Conservation (phyloP, 1,140 invertebrate species). For the Monochamus saltuarius region DNA sequence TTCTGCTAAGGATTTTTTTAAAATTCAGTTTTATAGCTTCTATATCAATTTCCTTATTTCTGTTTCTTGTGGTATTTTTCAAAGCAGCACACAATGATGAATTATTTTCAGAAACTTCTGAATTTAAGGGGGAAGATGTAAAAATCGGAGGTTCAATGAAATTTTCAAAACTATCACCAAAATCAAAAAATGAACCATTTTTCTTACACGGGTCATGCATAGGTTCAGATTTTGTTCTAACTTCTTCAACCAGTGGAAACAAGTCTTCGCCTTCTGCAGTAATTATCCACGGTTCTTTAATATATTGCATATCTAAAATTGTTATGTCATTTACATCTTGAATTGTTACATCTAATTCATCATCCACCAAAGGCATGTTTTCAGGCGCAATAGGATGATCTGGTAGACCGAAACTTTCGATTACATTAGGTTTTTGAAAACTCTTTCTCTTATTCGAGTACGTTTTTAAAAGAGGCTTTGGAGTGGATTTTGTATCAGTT, state of each 20-base stretch:
- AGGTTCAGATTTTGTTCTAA: constrained; percentile 6
- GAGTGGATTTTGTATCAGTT: constrained; percentile 9
- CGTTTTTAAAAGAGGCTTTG: constrained; percentile 31
- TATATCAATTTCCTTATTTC: not conserved
- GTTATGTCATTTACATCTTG: constrained; percentile 4
- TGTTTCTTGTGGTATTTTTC: not conserved
- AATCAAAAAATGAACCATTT: not conserved
- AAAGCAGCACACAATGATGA: not conserved
- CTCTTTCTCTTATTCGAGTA: constrained; percentile 35
- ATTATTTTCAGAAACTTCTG: not conserved
- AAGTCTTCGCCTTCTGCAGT: not conserved
- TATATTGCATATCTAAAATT: constrained; percentile 10
- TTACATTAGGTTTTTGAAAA: constrained; percentile 16
- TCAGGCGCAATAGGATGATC: constrained; percentile 36
- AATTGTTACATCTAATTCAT: constrained; percentile 4
- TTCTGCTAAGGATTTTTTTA: not conserved
- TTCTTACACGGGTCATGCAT: not conserved
- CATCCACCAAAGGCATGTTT: not conserved
- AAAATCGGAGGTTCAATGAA: too few relatives aligned
- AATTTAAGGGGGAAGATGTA: too few relatives aligned
- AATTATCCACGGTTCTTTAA: not conserved
- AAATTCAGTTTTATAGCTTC: not conserved
- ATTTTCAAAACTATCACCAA: too few relatives aligned
- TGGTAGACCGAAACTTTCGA: constrained; percentile 40
- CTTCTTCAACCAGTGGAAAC: not conserved